Evolutionary conservation across 1,140 invertebrate genomes (phyloP), one percentile per base, ranked within the genome.

Genomic region (Drosophila nannoptera): DNA sequence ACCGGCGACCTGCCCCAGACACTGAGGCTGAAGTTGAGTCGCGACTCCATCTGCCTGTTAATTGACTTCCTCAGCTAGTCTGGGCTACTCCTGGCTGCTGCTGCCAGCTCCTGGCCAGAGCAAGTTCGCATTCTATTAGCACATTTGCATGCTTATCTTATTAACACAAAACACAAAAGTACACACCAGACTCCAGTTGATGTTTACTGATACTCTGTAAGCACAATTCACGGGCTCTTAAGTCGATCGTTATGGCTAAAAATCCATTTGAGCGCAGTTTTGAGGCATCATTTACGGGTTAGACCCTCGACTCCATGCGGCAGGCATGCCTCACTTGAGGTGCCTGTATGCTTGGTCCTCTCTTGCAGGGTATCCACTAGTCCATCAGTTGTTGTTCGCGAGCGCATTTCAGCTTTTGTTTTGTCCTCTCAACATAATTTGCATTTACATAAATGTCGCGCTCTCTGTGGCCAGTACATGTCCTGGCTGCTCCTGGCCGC

Each of bases 111-210:
- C 49, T 49, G 42, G 58, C 22, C 29, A 11, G 60, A 29, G 50
- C 6, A 43, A 42, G 33, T 53, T 61, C 52, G 48, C 64, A 78
- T 82, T 82, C 78, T 82, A 82, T 83, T 82, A 83, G 68, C 72
- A 64, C 75, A 83, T 82, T 83, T 84, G 72, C 76, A 84, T 83
- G 76, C 80, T 83, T 83, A 83, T 83, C 78, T 83, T 73, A 83
- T 83, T 83, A 83, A 78, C 76, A 66, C 63, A 63, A 58, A 73
- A 69, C 80, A 78, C 78, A 69, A 75, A 69, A 84, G 61, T 69
- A 67, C 49, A 65, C 60, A 36, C 9, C 43, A 65, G 45, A 66
- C 56, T 35, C 35, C 11, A 35, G 55, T 59, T 59, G 33, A 32
- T 64, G n/a, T 33, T 56, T 42, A 45, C 33, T 7, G 5, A 72